Base-by-base conservation (phyloP, 2,888 invertebrate genomes). In the Macrophya annulata region DNA sequence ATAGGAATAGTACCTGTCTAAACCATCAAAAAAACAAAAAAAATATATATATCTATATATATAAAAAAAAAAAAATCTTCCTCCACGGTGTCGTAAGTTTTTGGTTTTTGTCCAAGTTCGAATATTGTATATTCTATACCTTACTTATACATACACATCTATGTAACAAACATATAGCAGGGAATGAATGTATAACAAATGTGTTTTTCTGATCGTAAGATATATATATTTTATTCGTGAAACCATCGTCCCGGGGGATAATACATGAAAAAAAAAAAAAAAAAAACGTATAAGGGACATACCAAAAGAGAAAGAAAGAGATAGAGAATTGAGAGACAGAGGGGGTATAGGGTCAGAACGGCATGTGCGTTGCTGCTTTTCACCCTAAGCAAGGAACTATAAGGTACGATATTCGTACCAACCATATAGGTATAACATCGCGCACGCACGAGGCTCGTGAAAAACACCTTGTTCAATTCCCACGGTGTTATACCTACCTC, bases 381-480 rank as follows among this genome's bases (percentile, higher is more conserved):
- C 68, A 68, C 68, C 68, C 68, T 37, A 68, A 68, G 68, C 68
- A 68, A 68, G 65, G 12, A 62, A 21, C 5, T 10, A 62, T 31
- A 12, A 62, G 25, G 25, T 5, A 77, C 51, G 48, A 77, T 77
- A 51, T 81, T 81, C 81, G 81, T 81, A 81, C 81, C 62, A 62
- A 72, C 17, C 77, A 25, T 37, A 21, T 62, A 40, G 21, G 12
- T 12, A 48, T 48, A 9, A 48, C 48, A 1, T 0, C 9, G 21
- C 43, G 37, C 59, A 81, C 81, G 81, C 77, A 59, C n/a, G 43
- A 43, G 40, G 12, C 40, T 62, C 51, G 48, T 17, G 77, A 37
- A 51, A 79, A 83, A 83, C 83, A 83, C 83, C 83, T 68, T 83
- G 83, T 48, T 71, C 68, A 43, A 83, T 83, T 83, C 83, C 83